Conservation (phyloP, 2,888 invertebrate genomes). For the Bhutanitis thaidina region DNA sequence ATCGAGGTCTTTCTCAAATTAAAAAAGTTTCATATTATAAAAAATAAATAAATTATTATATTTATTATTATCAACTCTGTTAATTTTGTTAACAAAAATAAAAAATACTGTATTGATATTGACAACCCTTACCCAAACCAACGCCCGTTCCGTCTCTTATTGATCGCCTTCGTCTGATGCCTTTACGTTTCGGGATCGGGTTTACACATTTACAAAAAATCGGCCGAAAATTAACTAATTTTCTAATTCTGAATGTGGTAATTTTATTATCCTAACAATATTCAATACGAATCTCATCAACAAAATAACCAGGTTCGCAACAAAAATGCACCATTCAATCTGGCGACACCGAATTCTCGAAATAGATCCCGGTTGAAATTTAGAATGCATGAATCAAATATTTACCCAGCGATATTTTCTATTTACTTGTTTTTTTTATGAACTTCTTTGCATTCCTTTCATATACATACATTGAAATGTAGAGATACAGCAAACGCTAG, state of each 20-base stretch:
- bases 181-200: not conserved
- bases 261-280: not conserved
- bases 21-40: too few species aligned
- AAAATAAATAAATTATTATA: too few species aligned
- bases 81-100: too few species aligned
- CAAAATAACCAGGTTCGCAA: constrained; percentile 28
- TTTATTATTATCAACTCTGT: too few species aligned
- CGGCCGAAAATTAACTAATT: constrained; percentile 8
- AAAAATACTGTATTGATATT: too few species aligned
- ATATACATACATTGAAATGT: not conserved
- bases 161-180: constrained; percentile 13
- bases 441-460: not conserved
- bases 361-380: too few species aligned
- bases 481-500: constrained; percentile 1
- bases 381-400: too few species aligned
- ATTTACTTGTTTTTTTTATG: too few species aligned
- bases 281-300: not conserved
- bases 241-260: not conserved
- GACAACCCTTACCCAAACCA: not conserved
- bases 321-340: constrained; percentile 29
- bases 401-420: too few species aligned
- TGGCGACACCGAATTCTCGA: constrained; percentile 27
- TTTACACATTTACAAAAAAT: not conserved
- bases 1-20: too few species aligned
- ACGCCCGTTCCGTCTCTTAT: constrained; percentile 26